Conservation (phyloP, 2,797 vertebrate species). For the Mastacembelus armatus region DNA sequence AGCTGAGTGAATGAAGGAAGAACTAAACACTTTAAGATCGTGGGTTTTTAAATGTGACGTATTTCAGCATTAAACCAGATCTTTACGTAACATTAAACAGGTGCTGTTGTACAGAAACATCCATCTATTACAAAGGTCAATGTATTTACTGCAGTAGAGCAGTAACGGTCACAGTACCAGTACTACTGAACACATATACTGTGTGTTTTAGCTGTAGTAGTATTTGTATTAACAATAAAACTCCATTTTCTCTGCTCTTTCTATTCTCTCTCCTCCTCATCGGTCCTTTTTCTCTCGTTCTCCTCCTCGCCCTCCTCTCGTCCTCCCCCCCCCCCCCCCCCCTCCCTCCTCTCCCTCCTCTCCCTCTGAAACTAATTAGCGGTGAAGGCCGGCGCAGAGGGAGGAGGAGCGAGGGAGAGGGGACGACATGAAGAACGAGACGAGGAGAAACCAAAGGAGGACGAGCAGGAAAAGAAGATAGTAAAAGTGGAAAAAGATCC, state of each 20-base stretch:
- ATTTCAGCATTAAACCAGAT: too few relatives aligned
- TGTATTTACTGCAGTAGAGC: too few relatives aligned
- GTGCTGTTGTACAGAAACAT: too few relatives aligned
- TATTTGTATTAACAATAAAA: not conserved
- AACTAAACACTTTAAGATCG: too few relatives aligned
- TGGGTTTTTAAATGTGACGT: too few relatives aligned
- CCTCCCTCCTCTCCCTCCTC: slow-evolving; percentile 58
- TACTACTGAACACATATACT: too few relatives aligned
- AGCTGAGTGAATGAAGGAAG: too few relatives aligned
- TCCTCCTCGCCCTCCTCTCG: slow-evolving; percentile 10
- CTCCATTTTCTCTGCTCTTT: slow-evolving; percentile 8
- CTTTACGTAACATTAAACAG: too few relatives aligned
- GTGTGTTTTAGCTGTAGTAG: too few relatives aligned
- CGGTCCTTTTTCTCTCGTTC: slow-evolving; percentile 38
- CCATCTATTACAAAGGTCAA: too few relatives aligned
- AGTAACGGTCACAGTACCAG: too few relatives aligned
- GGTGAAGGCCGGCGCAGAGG: slow-evolving; percentile 83
- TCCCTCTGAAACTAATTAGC: slow-evolving; percentile 95
- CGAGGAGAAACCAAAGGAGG: slow-evolving; percentile 54
- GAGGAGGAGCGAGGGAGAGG: slow-evolving; percentile 59
- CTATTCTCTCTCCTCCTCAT: slow-evolving; percentile 38
- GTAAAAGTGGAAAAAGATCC: slow-evolving; percentile 43
- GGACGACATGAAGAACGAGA: slow-evolving; percentile 50
- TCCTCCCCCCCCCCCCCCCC: not conserved
- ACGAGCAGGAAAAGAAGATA: slow-evolving; percentile 17